Base-by-base conservation (phyloP, 2,797 vertebrate genomes). In the Fundulus diaphanus region DNA sequence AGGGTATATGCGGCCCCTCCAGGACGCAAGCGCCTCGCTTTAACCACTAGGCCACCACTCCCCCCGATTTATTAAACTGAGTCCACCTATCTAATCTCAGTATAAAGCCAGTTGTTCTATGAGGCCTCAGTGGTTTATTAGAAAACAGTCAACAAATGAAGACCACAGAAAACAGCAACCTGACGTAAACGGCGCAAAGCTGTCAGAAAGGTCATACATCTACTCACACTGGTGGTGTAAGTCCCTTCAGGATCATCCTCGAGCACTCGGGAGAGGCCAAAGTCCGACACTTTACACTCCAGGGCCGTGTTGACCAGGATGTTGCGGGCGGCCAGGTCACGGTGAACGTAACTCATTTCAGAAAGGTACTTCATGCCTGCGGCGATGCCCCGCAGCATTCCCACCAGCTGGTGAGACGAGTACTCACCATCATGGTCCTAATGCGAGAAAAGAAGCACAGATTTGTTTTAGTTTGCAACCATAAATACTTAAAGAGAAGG, bases 321-420 rank as follows among this genome's bases (percentile, higher is more conserved):
- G 92, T 99, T 99, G 69, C 98, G 96, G 20, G 98, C 98, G 0
- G 98, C 98, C 71, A 99, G 93, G 87, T 99, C 98, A 0, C 98
- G 96, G 89, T 99, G 98, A 16, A 99, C 97, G 0, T 99, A 99
- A 83, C 96, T 98, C 98, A 99, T 99, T 92, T 97, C 97, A 31
- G 98, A 98, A 78, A 99, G 95, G 88, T 99, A 99, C 88, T 98
- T 98, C 98, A 99, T 99, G 68, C 98, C 98, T 0, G 96, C 96
- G 0, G 98, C 96, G 0, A 99, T 98, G 73, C 98, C 98, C 5
- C 96, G 94, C 59, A 99, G 83, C 98, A 99, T 99, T 69, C 97
- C 97, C 73, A 99, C 97, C 87, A 99, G 93, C 93, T 99, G 97
- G 90, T 96, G 96, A 79, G 97, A 94, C 0, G 93, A 92, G 85